Evolutionary conservation across 2,888 invertebrate species (phyloP), one percentile per base, ranked within the genome.

Genomic region (Watsonalla cultraria): DNA sequence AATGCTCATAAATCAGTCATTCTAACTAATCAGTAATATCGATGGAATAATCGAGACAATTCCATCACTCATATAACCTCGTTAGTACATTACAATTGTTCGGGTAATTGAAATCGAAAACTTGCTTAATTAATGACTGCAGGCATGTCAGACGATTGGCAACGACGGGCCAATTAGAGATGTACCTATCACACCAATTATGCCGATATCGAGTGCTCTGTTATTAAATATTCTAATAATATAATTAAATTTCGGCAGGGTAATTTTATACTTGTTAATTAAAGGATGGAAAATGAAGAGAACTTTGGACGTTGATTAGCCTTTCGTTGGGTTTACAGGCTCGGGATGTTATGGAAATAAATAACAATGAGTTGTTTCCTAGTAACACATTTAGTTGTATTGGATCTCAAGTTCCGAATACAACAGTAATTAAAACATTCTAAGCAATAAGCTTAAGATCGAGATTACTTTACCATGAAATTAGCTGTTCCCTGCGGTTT

Each of bases 101-200:
- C 73, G 70, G 42, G 72, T 74, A 78, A 84, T 82, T 82, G 82
- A 82, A 80, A 82, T 76, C 72, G 74, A 84, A 85, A 83, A 83
- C 79, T 82, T 76, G 72, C 67, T 76, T 77, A 84, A 82, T 84
- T 81, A 85, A 80, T 79, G 78, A 75, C 54, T 54, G 49, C 59
- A 61, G 61, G 59, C 59, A 63, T 14, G 15, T 37, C 39, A 11
- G 34, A 13, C 14, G 37, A 48, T 37, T 37, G 49, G 14, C 55
- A 60, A 37, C 61, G 62, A 66, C 70, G 69, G 71, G 65, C 76
- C 80, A 82, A 82, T 82, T 83, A 83, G 76, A 61, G 70, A 52
- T 67, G 69, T 58, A 54, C 55, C 47, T 42, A 42, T 42, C 42
- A 8, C 53, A 52, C 70, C 75, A 77, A 74, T 77, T 76, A 77